These are phyloP conservation scores for Oreochromis mossambicus DNA, from an alignment of 2,797 vertebrate species.

Conservation along the genomic window DNA sequence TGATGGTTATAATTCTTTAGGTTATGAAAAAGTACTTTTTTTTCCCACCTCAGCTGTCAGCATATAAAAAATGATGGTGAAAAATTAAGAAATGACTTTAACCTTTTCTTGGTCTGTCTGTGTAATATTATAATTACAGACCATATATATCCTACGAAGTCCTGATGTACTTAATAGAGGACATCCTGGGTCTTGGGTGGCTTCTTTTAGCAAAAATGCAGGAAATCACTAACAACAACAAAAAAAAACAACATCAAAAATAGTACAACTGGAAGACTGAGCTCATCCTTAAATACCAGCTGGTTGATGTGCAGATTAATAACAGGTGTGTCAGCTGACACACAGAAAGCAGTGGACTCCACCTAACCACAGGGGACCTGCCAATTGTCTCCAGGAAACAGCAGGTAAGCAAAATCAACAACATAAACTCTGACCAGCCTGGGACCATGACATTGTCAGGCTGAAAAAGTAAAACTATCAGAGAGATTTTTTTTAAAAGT, in stretches of 20 bases:
- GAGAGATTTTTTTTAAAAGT: not conserved
- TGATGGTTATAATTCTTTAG: constrained; percentile 9
- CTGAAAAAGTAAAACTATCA: not conserved
- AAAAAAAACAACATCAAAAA: not conserved
- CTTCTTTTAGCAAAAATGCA: not conserved
- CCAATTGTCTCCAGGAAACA: not conserved
- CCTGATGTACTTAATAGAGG: not conserved
- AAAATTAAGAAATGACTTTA: not conserved
- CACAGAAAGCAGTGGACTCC: not conserved
- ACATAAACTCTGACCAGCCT: not conserved
- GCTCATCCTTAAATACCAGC: not conserved
- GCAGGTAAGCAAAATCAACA: not conserved
- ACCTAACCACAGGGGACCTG: not conserved
- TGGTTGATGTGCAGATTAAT: not conserved
- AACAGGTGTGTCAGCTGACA: not conserved
- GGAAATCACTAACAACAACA: not conserved
- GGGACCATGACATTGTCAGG: not conserved
- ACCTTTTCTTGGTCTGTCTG: not conserved
- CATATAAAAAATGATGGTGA: not conserved
- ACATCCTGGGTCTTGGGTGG: not conserved
- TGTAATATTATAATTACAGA: not conserved
- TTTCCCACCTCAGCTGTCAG: not conserved
- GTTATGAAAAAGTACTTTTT: not conserved
- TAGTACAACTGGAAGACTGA: not conserved
- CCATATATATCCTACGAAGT: accelerated